Base-by-base conservation (phyloP, 2,888 invertebrate species). In the Stenchaetothrips biformis region DNA sequence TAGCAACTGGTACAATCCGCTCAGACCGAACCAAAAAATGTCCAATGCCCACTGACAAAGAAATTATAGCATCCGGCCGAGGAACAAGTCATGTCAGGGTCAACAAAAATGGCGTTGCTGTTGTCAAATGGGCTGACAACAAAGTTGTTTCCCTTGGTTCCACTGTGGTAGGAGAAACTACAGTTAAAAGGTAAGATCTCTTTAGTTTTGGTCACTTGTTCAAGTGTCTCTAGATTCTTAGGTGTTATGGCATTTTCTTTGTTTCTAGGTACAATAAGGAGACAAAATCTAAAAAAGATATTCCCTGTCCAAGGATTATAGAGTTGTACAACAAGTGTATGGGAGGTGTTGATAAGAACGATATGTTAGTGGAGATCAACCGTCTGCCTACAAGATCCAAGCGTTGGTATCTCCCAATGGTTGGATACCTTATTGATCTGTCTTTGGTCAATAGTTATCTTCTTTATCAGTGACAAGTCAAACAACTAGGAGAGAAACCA, bases 291-390 rank as follows among this genome's bases (percentile, higher is more conserved):
- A 83, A 83, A 79, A 79, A 81, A 21, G 79, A 82, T 59, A 80
- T 83, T n/a, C 78, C 81, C 18, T 49, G 82, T 37, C 84, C 84
- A 53, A 82, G 82, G 77, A 81, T 83, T n/a, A 80, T 84, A 16
- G 81, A 81, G 78, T 47, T 80, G 25, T 84, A 83, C 67, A 84
- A 84, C 78, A 78, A 79, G 47, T 80, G 81, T 37, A 83, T 83
- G 83, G 83, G 83, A 21, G 83, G 84, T 47, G 83, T 84, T n/a
- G 83, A 84, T 79, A 82, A 82, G 78, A 74, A 81, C 13, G 83
- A 84, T 79, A 80, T 80, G 27, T 48, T 82, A 16, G 81, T 82
- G n/a, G 53, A 80, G 13, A 27, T 82, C 18, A 82, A 83, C 79
- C 59, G 81, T 67, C 82, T 81, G 25, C 81, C 80, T 77, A 82